Evolutionary conservation across 2,113 vertebrate genomes (phyloP), one percentile per base, ranked within the genome.

Genomic region (Labeo rohita): DNA sequence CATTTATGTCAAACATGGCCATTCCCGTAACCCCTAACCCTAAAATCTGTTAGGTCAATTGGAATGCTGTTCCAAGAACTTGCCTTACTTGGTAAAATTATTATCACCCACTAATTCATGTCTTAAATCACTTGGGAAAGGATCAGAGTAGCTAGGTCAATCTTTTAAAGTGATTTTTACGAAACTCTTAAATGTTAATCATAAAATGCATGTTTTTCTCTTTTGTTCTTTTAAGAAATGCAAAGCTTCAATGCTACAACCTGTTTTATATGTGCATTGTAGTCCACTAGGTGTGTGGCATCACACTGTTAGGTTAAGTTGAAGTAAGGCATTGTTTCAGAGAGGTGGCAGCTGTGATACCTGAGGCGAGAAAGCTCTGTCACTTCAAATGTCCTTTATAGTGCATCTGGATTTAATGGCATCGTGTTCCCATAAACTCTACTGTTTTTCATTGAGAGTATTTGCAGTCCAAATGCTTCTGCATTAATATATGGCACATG

Each of bases 291-390:
- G 74, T 77, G 75, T 77, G 75, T 54, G 13, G 49, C 49, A 52
- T 54, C 52, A 6, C 56, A 65, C 78, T 47, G 18, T 80, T 63
- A 61, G 78, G 52, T 80, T 47, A 65, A 45, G 36, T 54, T 54
- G 75, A 77, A 77, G 21, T 63, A 63, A 80, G 45, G 39, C 18
- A 15, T 63, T 80, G 18, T 65, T 43, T 80, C 36, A 63, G 54
- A 80, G 34, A 63, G 76, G 54, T 65, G 78, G 78, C 78, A 61
- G 78, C 78, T 80, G 78, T 80, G 54, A 80, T 13, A 80, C 78
- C 54, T 63, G 78, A 45, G 78, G 78, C 56, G 13, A 80, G 78
- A 61, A 63, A 63, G 36, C 56, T 63, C 74, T 34, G 74, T 77
- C 74, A 54, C 59, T 45, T 80, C 18, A 43, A 45, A 80, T 80